These are phyloP conservation scores for Chaenogobius annularis DNA, from an alignment of 2,113 vertebrate genomes.

Conservation along the genomic window DNA sequence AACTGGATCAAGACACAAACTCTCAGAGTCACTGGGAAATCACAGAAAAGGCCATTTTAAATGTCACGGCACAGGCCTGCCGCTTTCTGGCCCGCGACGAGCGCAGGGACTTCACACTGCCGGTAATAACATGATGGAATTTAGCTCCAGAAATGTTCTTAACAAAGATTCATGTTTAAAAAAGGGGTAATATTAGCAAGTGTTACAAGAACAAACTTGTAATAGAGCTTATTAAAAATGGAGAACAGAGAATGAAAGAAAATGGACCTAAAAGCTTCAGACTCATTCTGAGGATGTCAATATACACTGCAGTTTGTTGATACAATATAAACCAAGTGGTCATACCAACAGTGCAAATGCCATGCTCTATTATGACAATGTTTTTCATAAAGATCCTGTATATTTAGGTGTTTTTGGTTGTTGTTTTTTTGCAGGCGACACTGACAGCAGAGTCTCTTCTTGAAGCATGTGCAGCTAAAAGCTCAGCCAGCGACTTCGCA, in stretches of 20 bases:
- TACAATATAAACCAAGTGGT: no score
- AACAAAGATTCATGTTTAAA: no score
- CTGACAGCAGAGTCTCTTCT: neutral
- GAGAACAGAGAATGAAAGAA: no score
- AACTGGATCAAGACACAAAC: neutral
- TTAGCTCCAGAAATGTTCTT: no score
- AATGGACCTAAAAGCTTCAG: no score
- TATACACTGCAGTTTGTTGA: no score
- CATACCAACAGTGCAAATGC: no score
- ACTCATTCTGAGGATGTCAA: no score
- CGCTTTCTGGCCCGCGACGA: neutral
- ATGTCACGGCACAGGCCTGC: neutral
- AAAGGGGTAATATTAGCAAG: no score
- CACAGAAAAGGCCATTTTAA: neutral
- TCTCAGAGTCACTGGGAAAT: conserved; percentile 3
- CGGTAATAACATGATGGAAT: neutral
- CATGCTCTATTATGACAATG: no score
- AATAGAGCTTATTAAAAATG: neutral
- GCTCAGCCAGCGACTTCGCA: neutral
- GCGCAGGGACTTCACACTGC: neutral
- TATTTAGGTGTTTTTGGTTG: neutral
- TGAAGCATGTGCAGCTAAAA: neutral
- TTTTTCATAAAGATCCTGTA: no score
- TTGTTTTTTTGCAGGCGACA: neutral
- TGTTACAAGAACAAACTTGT: neutral